Evolutionary conservation across 1,140 invertebrate species (phyloP).

Genomic region (Drosophila elegans): DNA sequence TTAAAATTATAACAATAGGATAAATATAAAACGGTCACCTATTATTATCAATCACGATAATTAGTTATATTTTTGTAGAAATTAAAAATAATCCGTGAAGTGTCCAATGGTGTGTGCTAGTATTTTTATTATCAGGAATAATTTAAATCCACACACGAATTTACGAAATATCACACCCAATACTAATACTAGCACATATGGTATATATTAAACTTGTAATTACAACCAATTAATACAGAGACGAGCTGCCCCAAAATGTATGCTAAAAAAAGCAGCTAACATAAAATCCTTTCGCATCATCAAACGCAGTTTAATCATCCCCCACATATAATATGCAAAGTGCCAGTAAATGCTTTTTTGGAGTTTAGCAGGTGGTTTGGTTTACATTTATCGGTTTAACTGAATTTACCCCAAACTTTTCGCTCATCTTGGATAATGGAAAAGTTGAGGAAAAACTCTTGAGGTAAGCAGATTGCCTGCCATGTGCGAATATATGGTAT

Average conservation of each 20-base stretch:
- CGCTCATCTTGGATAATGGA: slow-evolving; percentile 58
- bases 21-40: too few relatives aligned
- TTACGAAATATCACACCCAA: too few relatives aligned
- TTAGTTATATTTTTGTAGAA: too few relatives aligned
- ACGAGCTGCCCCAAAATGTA: slow-evolving; percentile 36
- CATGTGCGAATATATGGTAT: slow-evolving; percentile 2
- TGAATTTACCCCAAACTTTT: slow-evolving; percentile 14
- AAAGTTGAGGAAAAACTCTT: slow-evolving; percentile 50
- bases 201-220: too few relatives aligned
- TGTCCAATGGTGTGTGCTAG: too few relatives aligned
- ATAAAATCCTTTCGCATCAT: slow-evolving; percentile 6
- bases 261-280: slow-evolving; percentile 43
- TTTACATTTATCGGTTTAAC: background rate
- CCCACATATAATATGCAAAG: slow-evolving; percentile 7
- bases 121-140: too few relatives aligned
- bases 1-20: too few relatives aligned
- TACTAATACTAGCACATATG: too few relatives aligned
- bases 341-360: slow-evolving; percentile 14
- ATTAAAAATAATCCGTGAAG: too few relatives aligned
- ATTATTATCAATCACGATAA: too few relatives aligned
- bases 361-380: slow-evolving; percentile 10
- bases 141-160: too few relatives aligned
- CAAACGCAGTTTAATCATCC: background rate
- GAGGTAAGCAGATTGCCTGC: slow-evolving; percentile 37
- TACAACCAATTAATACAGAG: background rate